A percentile compares a stretch with the other conserved stretches of the same genome.
These are phyloP conservation scores for Picathartes gymnocephalus DNA, from an alignment of 2,113 vertebrate genomes.

Conservation along the genomic window DNA sequence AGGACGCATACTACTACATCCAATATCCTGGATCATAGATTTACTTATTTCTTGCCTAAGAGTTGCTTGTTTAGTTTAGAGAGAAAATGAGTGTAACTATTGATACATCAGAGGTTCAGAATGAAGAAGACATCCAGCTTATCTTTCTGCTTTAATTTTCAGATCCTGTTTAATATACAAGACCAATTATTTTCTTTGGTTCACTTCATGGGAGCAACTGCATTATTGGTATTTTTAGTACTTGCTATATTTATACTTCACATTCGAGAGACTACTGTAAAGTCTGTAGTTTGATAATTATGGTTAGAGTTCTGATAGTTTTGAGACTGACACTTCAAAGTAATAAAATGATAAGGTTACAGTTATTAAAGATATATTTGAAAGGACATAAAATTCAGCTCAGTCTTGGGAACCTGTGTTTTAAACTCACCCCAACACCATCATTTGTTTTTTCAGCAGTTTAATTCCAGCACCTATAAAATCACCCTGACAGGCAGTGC, in stretches of 20 bases:
- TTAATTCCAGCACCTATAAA: slow-evolving; percentile 18
- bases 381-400: not conserved
- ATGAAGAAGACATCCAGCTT: not conserved
- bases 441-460: slow-evolving; percentile 28
- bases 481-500: not conserved
- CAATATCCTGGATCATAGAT: not conserved
- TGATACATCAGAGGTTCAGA: not conserved
- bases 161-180: not conserved
- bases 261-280: not conserved
- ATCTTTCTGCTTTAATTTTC: not conserved
- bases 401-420: not conserved
- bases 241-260: not conserved
- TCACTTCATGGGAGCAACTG: not conserved
- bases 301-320: not conserved
- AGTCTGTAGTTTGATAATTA: not conserved
- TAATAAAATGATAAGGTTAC: slow-evolving; percentile 12
- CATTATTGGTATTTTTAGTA: not conserved
- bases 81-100: not conserved
- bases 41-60: not conserved
- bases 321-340: not conserved
- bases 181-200: not conserved
- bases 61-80: not conserved
- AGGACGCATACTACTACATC: not conserved
- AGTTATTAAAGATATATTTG: slow-evolving; percentile 5
- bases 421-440: not conserved